These are phyloP conservation scores for Poeciliopsis turrubarensis DNA, from an alignment of 2,113 vertebrate genomes.

Conservation along the genomic window DNA sequence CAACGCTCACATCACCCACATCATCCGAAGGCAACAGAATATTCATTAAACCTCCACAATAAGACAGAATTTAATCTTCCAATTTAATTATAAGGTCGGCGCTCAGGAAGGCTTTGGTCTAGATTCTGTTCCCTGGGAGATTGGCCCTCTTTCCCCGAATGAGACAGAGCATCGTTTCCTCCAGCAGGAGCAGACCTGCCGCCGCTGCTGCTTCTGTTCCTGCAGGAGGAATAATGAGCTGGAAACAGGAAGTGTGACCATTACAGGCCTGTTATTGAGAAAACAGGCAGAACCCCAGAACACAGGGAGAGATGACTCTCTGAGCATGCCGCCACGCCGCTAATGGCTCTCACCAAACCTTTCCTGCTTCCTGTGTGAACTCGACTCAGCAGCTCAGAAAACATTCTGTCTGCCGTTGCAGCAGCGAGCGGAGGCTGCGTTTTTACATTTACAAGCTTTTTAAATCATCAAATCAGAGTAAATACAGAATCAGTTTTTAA, in stretches of 20 bases:
- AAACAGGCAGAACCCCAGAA: slow-evolving; percentile 59
- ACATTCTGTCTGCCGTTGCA: not conserved
- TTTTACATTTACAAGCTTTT: not conserved
- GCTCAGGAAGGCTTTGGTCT: slow-evolving; percentile 64
- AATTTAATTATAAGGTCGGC: slow-evolving; percentile 72
- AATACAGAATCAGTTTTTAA: no score
- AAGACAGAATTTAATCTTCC: slow-evolving; percentile 70
- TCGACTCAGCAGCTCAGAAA: slow-evolving; percentile 7
- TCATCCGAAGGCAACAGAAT: slow-evolving; percentile 55
- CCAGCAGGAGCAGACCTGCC: slow-evolving; percentile 37
- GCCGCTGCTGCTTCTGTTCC: slow-evolving; percentile 8
- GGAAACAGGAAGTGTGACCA: slow-evolving; percentile 27
- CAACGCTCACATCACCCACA: slow-evolving; percentile 55
- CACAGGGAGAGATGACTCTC: slow-evolving; percentile 44
- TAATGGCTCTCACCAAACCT: slow-evolving; percentile 44
- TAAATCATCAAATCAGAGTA: no score
- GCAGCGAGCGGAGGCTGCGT: not conserved
- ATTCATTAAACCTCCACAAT: slow-evolving; percentile 73
- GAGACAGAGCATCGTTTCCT: slow-evolving; percentile 40
- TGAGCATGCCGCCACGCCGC: slow-evolving; percentile 37
- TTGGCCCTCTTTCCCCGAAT: slow-evolving; percentile 55
- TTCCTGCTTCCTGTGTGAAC: slow-evolving; percentile 20
- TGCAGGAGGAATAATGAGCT: slow-evolving; percentile 54
- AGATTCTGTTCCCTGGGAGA: slow-evolving; percentile 60
- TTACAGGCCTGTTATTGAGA: slow-evolving; percentile 62